Base-by-base conservation (phyloP, 2,113 vertebrate genomes). In the Anas platyrhynchos region DNA sequence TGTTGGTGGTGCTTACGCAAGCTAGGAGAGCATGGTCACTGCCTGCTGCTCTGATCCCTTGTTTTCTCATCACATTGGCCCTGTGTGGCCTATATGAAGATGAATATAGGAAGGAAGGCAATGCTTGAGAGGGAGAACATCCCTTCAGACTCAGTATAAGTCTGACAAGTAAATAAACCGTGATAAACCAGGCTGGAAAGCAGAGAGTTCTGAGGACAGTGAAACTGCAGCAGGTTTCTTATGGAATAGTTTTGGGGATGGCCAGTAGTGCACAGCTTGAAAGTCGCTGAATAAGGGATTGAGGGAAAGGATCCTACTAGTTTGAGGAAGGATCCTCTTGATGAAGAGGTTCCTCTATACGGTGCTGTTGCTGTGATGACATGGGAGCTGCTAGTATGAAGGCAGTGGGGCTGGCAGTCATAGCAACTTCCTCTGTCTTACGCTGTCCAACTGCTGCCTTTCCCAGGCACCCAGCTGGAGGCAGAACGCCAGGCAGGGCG, bases 1-100 rank as follows among this genome's bases (percentile, higher is more conserved):
- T 55, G 20, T 7, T 72, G 31, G 16, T 66, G 38, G 56, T 0
- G 0, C 11, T 78, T 58, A 29, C 0, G 7, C 65, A 52, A 21
- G 27, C 16, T 14, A 2, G 36, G 61, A 36, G 59, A 55, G 31
- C 23, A 0, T 25, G 26, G 63, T 38, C 3, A 36, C 83, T 92
- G 17, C 68, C 58, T 54, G 55, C 8, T 14, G 41, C 16, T 78
- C 61, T 78, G n/a, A 2, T 63, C 46, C 38, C 4, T 55, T 46
- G 21, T 48, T 71, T 72, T 55, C 68, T 89, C 52, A n/a, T 72
- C 58, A 18, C 52, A 3, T 0, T 0, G 65, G 22, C n/a, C 27
- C 2, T 22, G 13, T 44, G 48, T 80, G 79, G 46, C 48, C 46
- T 21, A 0, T 36, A 31, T 68, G 71, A 43, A 61, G 38, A 9